Base-by-base conservation (phyloP, 2,888 invertebrate genomes). In the Caenorhabditis zanzibari region DNA sequence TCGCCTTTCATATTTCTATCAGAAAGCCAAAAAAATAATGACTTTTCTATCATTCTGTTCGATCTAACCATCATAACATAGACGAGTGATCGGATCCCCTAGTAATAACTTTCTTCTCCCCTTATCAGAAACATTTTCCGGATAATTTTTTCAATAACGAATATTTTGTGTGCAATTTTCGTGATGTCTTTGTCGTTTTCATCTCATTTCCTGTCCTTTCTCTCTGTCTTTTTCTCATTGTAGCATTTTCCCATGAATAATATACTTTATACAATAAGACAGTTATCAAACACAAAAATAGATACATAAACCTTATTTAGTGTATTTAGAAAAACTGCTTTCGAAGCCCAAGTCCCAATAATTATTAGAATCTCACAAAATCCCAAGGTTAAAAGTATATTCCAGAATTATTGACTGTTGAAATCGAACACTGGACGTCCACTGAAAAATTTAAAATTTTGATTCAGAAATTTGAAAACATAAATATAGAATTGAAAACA, bases 361-460 rank as follows among this genome's bases (percentile, higher is more conserved):
- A 10, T 38, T 10, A 38, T 2, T 38, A 10, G 12, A 38, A 38
- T 38, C 12, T 74, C 14, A 38, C n/a, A n/a, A n/a, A n/a, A 22
- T n/a, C 22, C 24, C 47, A 66, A 14, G n/a, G n/a, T n/a, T n/a
- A 19, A 12, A 12, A 38, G 2, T 12, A 38, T 12, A 12, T 38
- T 28, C 38, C 49, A n/a, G 19, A 6, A 38, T 24, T n/a, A 6
- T 38, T 32, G 69, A 41, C 49, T 68, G 47, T 77, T 69, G 69
- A 77, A 74, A n/a, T 81, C 81, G 49, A 81, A 74, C 32, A 59
- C 74, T 24, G 81, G 59, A 26, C 74, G 59, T 54, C 81, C 81
- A 10, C 74, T 81, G 66, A 54, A 81, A 74, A 28, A 61, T 38
- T 16, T 41, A 4, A 66, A 44, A 38, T 58, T 22, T 22, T n/a